Evolutionary conservation across 2,797 vertebrate species (phyloP).

Genomic region (Platalea minor): DNA sequence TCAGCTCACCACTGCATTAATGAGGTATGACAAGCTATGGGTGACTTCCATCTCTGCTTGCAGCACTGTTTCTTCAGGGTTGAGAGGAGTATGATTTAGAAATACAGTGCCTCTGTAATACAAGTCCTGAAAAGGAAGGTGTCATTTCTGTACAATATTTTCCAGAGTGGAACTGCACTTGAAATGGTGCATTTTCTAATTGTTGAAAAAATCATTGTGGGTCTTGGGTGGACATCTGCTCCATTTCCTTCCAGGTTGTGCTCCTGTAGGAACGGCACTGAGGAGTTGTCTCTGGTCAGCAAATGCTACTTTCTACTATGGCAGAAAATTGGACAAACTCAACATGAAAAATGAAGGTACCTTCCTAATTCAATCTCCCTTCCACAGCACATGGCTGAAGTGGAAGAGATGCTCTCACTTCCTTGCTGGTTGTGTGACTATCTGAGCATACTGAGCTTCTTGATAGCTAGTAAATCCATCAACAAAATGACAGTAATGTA

Average conservation of each 20-base stretch:
- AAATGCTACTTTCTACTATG: not conserved
- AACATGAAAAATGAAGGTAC: not conserved
- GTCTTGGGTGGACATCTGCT: not conserved
- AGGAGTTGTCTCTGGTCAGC: not conserved
- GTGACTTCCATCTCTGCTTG: not conserved
- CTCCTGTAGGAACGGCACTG: not conserved
- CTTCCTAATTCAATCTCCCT: not conserved
- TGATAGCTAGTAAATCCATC: not conserved
- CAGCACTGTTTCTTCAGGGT: not conserved
- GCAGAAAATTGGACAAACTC: not conserved
- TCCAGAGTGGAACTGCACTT: not conserved
- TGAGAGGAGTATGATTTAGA: not conserved
- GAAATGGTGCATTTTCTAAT: not conserved
- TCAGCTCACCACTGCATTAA: not conserved
- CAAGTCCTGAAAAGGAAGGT: not conserved
- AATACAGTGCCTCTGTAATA: not conserved
- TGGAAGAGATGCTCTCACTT: not conserved
- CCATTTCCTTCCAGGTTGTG: not conserved
- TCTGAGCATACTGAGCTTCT: not conserved
- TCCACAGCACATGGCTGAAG: not conserved
- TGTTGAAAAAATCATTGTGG: not conserved
- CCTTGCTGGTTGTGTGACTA: not conserved
- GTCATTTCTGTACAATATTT: not conserved
- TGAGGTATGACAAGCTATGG: not conserved
- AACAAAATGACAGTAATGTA: not conserved